Evolutionary conservation across 2,113 vertebrate species (phyloP).

Genomic region (Dromiciops gliroides): DNA sequence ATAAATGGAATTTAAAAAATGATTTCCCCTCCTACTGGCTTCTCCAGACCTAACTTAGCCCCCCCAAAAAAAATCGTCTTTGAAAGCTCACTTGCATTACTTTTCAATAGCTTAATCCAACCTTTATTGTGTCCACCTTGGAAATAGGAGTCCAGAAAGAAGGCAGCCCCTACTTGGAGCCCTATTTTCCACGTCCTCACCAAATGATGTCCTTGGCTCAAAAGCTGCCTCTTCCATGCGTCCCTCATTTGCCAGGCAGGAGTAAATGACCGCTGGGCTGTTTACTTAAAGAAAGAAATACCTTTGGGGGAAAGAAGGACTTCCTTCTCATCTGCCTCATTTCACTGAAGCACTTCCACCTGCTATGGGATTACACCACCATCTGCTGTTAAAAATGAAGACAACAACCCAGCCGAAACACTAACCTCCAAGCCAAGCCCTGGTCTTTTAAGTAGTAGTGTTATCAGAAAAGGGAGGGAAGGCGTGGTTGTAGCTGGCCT

Average conservation of each 20-base stretch:
- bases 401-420: conserved; percentile 66
- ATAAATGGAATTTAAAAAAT: conserved; percentile 66
- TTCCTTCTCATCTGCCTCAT: conserved; percentile 65
- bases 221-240: conserved; percentile 51
- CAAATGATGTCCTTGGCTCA: conserved; percentile 3
- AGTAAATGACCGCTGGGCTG: conserved; percentile 63
- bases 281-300: conserved; percentile 69
- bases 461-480: not conserved
- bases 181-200: not conserved
- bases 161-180: not conserved
- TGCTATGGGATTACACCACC: conserved; percentile 83
- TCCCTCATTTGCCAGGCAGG: conserved; percentile 47
- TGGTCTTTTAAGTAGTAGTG: not conserved
- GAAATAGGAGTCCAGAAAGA: not conserved
- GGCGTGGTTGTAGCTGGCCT: not conserved
- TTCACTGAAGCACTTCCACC: conserved; percentile 74
- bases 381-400: conserved; percentile 83
- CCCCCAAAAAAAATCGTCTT: conserved; percentile 1
- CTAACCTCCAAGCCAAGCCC: not conserved
- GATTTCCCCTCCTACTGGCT: conserved; percentile 57
- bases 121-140: conserved; percentile 1
- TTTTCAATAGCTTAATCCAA: conserved; percentile 36
- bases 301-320: conserved; percentile 75
- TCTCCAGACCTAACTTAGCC: conserved; percentile 40
- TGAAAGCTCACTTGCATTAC: conserved; percentile 55